These are phyloP conservation scores for Dinomys branickii DNA, from an alignment of 2,113 vertebrate species.

Conservation along the genomic window DNA sequence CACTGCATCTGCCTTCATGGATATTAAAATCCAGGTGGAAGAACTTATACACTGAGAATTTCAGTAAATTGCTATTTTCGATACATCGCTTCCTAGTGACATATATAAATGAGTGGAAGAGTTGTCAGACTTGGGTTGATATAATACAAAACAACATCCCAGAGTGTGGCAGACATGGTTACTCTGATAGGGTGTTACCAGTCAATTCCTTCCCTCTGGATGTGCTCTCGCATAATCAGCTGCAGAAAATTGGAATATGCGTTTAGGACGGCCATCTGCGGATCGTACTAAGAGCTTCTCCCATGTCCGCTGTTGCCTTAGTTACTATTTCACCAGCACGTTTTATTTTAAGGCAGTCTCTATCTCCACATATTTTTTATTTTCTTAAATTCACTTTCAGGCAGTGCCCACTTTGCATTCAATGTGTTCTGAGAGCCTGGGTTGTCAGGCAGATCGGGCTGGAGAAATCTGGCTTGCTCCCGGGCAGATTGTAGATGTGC, in stretches of 20 bases:
- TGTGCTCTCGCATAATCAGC: constrained; percentile 14
- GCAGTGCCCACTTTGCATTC: neutral
- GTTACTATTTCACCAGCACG: constrained; percentile 59
- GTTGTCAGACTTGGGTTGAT: constrained; percentile 17
- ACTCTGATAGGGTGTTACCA: neutral
- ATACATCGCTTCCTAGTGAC: neutral
- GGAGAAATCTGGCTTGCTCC: neutral
- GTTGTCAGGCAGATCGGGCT: neutral
- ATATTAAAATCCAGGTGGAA: constrained; percentile 9
- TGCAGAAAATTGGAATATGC: constrained; percentile 13
- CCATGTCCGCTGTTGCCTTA: constrained; percentile 54
- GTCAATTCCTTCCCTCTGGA: neutral
- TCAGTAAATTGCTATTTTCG: neutral
- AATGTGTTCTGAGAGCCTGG: neutral
- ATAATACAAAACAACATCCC: neutral
- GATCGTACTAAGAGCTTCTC: neutral
- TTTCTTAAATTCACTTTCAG: constrained; percentile 17
- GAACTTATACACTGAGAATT: neutral
- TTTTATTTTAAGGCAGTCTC: constrained; percentile 66
- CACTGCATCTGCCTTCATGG: neutral
- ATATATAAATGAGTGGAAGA: neutral
- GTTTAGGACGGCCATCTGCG: constrained; percentile 37
- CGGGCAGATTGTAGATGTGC: fast-evolving
- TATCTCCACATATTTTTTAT: constrained; percentile 57
- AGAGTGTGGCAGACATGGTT: neutral